Evolutionary conservation across 1,140 invertebrate species (phyloP).

Genomic region (Drosophila obscura): DNA sequence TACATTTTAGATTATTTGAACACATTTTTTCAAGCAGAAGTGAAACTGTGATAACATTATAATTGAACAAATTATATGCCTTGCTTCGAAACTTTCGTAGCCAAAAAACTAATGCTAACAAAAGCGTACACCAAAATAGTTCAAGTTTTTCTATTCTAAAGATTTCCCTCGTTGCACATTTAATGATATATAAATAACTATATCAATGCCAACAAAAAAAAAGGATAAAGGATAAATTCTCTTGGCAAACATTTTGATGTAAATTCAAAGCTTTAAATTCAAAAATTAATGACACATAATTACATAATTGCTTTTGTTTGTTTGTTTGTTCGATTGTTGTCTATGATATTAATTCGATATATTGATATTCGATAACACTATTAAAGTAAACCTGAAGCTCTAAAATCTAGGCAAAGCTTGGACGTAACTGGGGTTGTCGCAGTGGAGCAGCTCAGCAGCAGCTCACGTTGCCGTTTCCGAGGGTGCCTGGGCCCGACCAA

Average conservation of each 20-base stretch:
- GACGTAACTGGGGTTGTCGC: conserved; percentile 71
- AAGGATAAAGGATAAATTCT: too few relatives aligned
- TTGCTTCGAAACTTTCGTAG: conserved; percentile 2
- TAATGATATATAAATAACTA: too few relatives aligned
- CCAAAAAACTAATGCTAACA: conserved; percentile 2
- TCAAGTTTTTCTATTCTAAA: too few relatives aligned
- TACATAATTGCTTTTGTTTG: conserved; percentile 9
- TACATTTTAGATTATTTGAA: too few relatives aligned
- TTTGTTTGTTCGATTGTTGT: conserved; percentile 5
- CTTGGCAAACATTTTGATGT: too few relatives aligned
- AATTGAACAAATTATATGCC: conserved; percentile 13
- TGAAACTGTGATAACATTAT: background rate
- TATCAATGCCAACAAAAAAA: too few relatives aligned
- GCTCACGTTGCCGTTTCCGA: conserved; percentile 62
- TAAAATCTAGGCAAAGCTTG: conserved; percentile 67
- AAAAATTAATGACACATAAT: too few relatives aligned
- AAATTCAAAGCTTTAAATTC: too few relatives aligned
- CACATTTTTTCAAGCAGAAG: background rate
- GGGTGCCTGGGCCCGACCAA: conserved; percentile 69
- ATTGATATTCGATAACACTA: conserved; percentile 44
- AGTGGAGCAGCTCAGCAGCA: conserved; percentile 1
- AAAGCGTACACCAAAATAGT: too few relatives aligned
- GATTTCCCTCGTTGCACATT: too few relatives aligned
- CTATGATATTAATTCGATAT: conserved; percentile 29
- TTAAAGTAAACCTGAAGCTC: conserved; percentile 76